Base-by-base conservation (phyloP, 1,140 invertebrate species). In the Drosophila burlai region DNA sequence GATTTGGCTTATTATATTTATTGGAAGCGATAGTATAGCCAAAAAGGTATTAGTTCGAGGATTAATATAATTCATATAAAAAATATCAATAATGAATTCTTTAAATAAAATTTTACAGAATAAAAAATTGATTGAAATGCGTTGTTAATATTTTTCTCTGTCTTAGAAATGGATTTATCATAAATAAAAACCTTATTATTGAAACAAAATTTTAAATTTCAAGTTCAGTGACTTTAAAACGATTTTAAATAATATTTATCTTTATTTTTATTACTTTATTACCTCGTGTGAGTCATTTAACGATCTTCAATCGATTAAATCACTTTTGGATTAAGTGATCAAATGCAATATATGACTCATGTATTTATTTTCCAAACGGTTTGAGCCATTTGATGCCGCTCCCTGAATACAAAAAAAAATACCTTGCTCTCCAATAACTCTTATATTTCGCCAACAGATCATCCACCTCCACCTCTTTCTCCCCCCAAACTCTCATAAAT, bases 281-380 rank as follows among this genome's bases (percentile, higher is more conserved):
- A 24, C 4, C 1, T 16, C 0, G 2, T 9, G 0, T 55, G 52
- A 55, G 13, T 55, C 52, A 55, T 36, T 54, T 21, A 10, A 55
- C 9, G 9, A 40, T 55, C 52, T 16, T n/a, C n/a, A 40, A 58
- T 58, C 2, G 34, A 40, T 58, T 59, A 42, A n/a, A 58, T 58
- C n/a, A 42, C 16, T 42, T 40, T 26, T 16, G 15, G 1, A 29
- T 63, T 16, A 58, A 59, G 10, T 59, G 24, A 59, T 59, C 18
- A 29, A 60, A 13, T 45, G 63, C 54, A 34, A 43, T 3, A 3
- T 4, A 36, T 65, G 63, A 65, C 10, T 60, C 63, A 65, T 18
- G 6, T 26, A 7, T 43, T 15, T 21, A 8, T 26, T 43, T 34
- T 42, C 4, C 36, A 42, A 18, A 26, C 16, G n/a, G 24, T 38